These are phyloP conservation scores for Lycopodina hypogea DNA, from an alignment of 37 sponge, comb jelly and placozoan genomes.

Conservation along the genomic window DNA sequence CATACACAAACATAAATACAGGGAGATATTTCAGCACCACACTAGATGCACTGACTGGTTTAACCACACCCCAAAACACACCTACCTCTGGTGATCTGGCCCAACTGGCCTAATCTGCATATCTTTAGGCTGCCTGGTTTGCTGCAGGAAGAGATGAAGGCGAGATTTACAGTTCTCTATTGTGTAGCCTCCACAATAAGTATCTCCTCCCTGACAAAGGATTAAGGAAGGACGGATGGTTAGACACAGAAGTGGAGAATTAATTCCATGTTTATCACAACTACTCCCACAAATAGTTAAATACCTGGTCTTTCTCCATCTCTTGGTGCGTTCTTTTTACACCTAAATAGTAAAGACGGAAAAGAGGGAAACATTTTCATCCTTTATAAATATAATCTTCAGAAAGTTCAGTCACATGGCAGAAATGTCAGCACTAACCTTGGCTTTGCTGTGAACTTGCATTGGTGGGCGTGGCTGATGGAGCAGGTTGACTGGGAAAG, in stretches of 20 bases:
- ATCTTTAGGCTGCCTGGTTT: slow-evolving; percentile 69
- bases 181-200: slow-evolving; percentile 47
- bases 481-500: too few relatives aligned
- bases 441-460: too few relatives aligned
- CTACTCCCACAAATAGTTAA: too few relatives aligned
- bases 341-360: too few relatives aligned
- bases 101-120: slow-evolving; percentile 55
- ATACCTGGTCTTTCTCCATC: too few relatives aligned
- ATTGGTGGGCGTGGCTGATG: too few relatives aligned
- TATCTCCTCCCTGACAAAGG: slow-evolving; percentile 16
- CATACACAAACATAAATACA: not conserved
- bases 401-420: too few relatives aligned
- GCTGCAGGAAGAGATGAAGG: slow-evolving; percentile 69
- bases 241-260: not conserved
- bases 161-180: slow-evolving; percentile 65
- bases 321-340: too few relatives aligned
- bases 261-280: too few relatives aligned
- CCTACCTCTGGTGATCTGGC: slow-evolving; percentile 58
- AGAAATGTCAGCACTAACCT: not conserved
- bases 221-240: not conserved
- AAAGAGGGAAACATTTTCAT: too few relatives aligned
- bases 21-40: not conserved
- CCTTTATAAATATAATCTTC: too few relatives aligned
- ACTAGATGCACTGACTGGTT: not conserved
- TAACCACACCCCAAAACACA: not conserved